phyloP scores from a whole-genome alignment of 2,888 invertebrate species.

The Heliconius erato region DNA sequence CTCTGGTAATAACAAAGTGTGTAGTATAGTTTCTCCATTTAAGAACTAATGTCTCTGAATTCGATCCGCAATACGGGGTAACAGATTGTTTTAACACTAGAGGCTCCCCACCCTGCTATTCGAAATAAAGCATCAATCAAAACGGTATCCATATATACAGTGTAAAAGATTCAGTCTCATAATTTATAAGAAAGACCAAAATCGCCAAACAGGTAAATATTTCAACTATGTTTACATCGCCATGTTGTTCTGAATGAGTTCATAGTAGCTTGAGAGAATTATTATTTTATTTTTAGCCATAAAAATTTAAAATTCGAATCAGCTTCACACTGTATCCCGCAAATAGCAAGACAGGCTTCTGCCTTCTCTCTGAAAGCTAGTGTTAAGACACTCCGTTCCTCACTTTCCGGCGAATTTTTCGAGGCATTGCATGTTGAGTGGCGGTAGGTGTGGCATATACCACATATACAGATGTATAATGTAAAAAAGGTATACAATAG shows the following conservation, averaged over 20 bases:
- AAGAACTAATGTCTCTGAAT: not conserved
- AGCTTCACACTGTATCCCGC: no score
- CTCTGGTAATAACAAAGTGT: not conserved
- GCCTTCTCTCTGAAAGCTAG: no score
- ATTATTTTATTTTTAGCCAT: no score
- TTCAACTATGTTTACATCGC: not conserved
- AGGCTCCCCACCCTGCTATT: not conserved
- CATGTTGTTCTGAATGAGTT: no score
- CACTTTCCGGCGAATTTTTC: no score
- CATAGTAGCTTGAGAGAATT: no score
- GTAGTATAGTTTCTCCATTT: not conserved
- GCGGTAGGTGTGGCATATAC: not conserved
- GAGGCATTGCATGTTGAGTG: no score
- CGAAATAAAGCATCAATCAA: no score
- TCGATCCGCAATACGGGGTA: not conserved
- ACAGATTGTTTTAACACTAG: not conserved
- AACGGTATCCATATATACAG: not conserved
- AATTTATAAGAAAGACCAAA: not conserved
- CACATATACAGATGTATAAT: not conserved
- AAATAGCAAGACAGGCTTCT: no score
- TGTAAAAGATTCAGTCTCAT: not conserved
- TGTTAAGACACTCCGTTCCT: no score
- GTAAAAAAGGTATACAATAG: not conserved
- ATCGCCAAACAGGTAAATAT: slow-evolving; percentile 1
- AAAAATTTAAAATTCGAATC: no score